phyloP scores from a whole-genome alignment of 23 tunicate genomes.

The Halocynthia roretzi region DNA sequence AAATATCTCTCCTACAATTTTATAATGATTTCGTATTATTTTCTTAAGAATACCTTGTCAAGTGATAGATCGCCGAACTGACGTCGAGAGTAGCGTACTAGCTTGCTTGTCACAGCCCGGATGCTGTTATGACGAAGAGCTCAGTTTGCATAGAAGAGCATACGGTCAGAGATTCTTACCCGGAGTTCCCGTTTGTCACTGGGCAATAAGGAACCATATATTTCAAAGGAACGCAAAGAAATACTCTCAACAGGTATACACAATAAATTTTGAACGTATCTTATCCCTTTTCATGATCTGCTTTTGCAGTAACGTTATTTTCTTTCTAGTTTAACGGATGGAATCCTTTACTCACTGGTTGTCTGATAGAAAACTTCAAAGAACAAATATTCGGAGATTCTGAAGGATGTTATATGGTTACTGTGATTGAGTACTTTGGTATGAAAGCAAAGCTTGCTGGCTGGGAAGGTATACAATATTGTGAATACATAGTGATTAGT shows the following conservation, averaged over 20 bases:
- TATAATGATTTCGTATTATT: background rate
- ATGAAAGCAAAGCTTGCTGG: slow-evolving; percentile 61
- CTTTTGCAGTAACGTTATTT: background rate
- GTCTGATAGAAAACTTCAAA: slow-evolving; percentile 37
- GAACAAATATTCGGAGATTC: slow-evolving; percentile 49
- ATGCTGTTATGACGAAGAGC: slow-evolving; percentile 54
- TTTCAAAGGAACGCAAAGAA: slow-evolving; percentile 33
- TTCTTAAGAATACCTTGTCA: slow-evolving; percentile 56
- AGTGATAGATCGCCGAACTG: slow-evolving; percentile 15
- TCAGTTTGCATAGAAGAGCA: slow-evolving; percentile 30
- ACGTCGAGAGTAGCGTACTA: slow-evolving; percentile 25
- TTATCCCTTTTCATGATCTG: background rate
- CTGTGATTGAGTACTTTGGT: slow-evolving; percentile 40
- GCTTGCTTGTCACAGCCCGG: slow-evolving; percentile 63
- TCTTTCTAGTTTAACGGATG: slow-evolving; percentile 28
- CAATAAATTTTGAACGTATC: background rate
- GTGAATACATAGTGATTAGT: too few species aligned
- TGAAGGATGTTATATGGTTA: slow-evolving; percentile 67
- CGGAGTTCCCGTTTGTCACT: slow-evolving; percentile 85
- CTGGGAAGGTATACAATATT: slow-evolving; percentile 54
- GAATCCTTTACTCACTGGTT: slow-evolving; percentile 57
- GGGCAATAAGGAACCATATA: slow-evolving; percentile 53
- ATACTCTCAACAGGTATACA: slow-evolving; percentile 16
- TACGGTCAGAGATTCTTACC: slow-evolving; percentile 79
- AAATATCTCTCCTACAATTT: too few species aligned